Conservation (phyloP, 2,888 invertebrate genomes). For the Rambutsinella grinnellia region DNA sequence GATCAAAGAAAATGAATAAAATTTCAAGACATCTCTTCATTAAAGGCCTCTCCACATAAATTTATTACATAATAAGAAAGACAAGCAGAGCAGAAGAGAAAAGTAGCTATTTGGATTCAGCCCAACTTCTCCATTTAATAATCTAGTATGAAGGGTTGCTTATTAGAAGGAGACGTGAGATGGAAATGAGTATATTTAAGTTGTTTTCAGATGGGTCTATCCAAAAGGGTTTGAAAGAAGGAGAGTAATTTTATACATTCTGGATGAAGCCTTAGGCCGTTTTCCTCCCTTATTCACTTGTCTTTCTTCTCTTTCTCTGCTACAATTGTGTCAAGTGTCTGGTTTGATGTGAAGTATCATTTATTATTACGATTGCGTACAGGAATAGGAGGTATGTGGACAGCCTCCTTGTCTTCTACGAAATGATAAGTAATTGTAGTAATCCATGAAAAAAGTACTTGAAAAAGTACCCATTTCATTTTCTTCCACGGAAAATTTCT, state of each 20-base stretch:
- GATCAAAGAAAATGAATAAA: constrained; percentile 22
- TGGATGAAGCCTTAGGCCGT: constrained; percentile 16
- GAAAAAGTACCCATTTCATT: constrained; percentile 29
- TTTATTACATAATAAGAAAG: constrained; percentile 31
- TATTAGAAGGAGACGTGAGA: too few species aligned
- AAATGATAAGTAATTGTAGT: constrained; percentile 21
- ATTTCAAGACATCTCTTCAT: constrained; percentile 33
- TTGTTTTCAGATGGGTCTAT: too few species aligned
- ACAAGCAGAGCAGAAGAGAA: constrained; percentile 14
- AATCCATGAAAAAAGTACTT: constrained; percentile 13
- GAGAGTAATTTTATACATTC: too few species aligned
- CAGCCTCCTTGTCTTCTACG: neutral
- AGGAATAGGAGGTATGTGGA: neutral
- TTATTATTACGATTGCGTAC: constrained; percentile 14
- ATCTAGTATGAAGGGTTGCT: too few species aligned
- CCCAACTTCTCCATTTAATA: too few species aligned
- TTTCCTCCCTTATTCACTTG: neutral
- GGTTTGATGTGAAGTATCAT: constrained; percentile 30
- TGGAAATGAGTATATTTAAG: too few species aligned
- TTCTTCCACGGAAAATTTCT: constrained; percentile 10
- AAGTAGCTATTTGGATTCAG: too few species aligned
- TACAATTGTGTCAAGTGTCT: constrained; percentile 42
- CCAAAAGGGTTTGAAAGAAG: too few species aligned
- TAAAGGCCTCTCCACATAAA: constrained; percentile 22
- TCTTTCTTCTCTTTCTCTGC: neutral